Percentiles rank a stretch among this genome's conserved stretches.
phyloP scores from a whole-genome alignment of 2,888 invertebrate species.

The Mesopsocus fuscifrons region DNA sequence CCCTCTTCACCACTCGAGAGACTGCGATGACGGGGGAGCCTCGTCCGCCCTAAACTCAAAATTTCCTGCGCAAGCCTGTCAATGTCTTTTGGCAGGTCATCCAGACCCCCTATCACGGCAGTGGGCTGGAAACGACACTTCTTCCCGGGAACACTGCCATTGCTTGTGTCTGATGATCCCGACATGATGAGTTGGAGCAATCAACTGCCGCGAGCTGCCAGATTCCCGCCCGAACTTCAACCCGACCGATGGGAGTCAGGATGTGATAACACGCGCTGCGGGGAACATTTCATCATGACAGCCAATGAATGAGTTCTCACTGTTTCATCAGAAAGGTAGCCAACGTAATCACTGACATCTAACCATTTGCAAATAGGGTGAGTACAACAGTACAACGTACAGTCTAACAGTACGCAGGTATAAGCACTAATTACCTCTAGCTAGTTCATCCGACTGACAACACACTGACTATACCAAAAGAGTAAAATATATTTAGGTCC shows the following conservation, averaged over 20 bases:
- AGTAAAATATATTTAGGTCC: no score
- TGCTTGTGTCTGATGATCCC: conserved; percentile 1
- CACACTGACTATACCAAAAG: no score
- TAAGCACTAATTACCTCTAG: no score
- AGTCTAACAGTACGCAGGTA: no score
- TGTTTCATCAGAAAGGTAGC: no score
- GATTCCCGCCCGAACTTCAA: not conserved
- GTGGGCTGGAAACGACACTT: conserved; percentile 1
- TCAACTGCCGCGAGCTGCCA: not conserved
- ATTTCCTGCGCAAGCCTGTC: conserved; percentile 7
- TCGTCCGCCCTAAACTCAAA: not conserved
- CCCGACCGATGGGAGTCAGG: no score
- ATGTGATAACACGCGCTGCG: not conserved
- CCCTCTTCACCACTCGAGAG: not conserved
- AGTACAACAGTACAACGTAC: no score
- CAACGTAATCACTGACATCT: no score
- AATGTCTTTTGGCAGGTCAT: conserved; percentile 1
- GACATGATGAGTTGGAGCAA: not conserved
- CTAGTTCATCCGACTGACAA: no score
- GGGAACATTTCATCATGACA: not conserved
- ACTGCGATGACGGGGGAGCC: not conserved
- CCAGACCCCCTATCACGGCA: not conserved
- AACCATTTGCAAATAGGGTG: no score
- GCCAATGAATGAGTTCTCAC: not conserved
- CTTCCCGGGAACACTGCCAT: not conserved